Conservation (phyloP, 2,888 invertebrate genomes). For the Eucera pruinosa region DNA sequence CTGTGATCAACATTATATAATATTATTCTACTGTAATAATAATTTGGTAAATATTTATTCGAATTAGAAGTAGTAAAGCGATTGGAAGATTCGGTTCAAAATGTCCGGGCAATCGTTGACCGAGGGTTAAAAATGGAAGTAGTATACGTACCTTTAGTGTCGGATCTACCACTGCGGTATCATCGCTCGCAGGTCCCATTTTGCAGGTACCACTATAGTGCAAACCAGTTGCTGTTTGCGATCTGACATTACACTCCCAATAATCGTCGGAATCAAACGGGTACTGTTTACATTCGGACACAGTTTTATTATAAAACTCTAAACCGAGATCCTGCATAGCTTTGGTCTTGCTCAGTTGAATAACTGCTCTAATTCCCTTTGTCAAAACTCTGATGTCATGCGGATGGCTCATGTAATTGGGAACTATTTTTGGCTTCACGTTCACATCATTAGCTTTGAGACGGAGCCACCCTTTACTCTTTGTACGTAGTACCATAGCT, state of each 20-base stretch:
- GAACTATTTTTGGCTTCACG: slow-evolving; percentile 88
- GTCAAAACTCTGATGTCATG: slow-evolving; percentile 88
- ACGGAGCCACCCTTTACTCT: slow-evolving; percentile 88
- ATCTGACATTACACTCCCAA: slow-evolving; percentile 88
- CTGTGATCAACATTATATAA: no score
- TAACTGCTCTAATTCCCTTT: slow-evolving; percentile 86
- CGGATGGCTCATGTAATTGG: slow-evolving; percentile 89
- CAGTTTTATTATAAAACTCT: slow-evolving; percentile 85
- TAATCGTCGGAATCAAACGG: slow-evolving; percentile 88
- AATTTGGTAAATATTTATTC: no score
- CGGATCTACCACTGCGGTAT: slow-evolving; percentile 88
- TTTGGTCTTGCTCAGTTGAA: slow-evolving; percentile 87
- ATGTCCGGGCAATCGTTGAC: no score
- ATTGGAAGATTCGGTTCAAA: no score
- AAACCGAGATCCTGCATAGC: slow-evolving; percentile 87
- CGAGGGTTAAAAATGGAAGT: no score
- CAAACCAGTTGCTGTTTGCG: slow-evolving; percentile 89
- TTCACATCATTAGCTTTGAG: slow-evolving; percentile 88
- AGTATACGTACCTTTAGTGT: slow-evolving; percentile 84
- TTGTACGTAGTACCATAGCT: slow-evolving; percentile 88
- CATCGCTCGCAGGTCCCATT: slow-evolving; percentile 88
- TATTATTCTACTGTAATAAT: no score
- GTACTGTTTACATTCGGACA: slow-evolving; percentile 87
- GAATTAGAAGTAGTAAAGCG: no score
- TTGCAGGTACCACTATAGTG: slow-evolving; percentile 88